Base-by-base conservation (phyloP, 1,140 invertebrate genomes). In the Aphidius ervi region DNA sequence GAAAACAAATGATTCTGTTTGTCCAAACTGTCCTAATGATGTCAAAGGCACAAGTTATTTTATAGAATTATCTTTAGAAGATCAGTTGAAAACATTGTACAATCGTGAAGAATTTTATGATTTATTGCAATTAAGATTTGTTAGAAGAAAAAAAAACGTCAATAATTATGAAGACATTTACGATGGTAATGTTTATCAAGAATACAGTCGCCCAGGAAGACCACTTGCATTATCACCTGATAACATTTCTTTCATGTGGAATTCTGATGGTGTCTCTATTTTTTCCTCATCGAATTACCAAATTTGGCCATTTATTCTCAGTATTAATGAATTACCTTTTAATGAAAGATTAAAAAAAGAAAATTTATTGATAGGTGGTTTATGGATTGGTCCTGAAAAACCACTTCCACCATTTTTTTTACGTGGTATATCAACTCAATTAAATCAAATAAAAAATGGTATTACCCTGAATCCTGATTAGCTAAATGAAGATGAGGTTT, bases 61-160 rank as follows among this genome's bases (percentile, higher is more conserved):
- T 53, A 37, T 65, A n/a, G n/a, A 60, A 45, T 37, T 65, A 16
- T 46, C 58, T 47, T 58, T 65, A 45, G 16, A 61, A 4, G 43
- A 55, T 5, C 61, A 65, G 48, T 49, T 63, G 9, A 63, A 63
- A 55, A 55, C 63, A 54, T 63, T 65, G 54, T 65, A 50, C 31
- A 53, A 45, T 20, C 8, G 64, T 54, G 16, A 58, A 16, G 47
- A 59, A 47, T 65, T 65, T 60, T 63, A 58, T 37, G 42, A 62
- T 39, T 5, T 20, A 1, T 52, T 65, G 20, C 61, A 63, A 43
- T 53, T 56, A 23, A 57, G 64, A 49, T 63, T 61, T 57, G 49
- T 43, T 10, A 50, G 64, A 9, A 20, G 5, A 20, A 10, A 16
- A 9, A 37, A 31, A 10, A 1, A 40, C 6, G 5, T 41, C 9